Percentiles rank a stretch among this genome's conserved stretches.
Evolutionary conservation across 2,113 vertebrate species (phyloP).

Genomic region (Spea multiplicata): DNA sequence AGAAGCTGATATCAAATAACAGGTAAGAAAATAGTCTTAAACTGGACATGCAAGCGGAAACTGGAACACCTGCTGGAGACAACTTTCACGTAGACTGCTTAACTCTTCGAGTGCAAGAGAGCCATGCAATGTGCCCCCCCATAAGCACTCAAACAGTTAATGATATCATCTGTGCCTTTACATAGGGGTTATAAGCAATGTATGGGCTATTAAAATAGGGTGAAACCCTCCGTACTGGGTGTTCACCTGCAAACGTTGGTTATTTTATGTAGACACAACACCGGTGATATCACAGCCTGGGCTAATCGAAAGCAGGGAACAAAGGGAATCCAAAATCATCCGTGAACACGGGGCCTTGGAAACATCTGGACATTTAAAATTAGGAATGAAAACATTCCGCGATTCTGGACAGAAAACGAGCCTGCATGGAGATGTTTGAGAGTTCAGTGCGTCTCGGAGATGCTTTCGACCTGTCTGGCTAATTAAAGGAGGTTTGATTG

Average conservation of each 20-base stretch:
- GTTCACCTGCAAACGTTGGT: conserved; percentile 18
- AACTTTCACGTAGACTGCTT: neutral
- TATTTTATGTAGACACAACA: conserved; percentile 29
- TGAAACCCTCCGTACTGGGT: conserved; percentile 12
- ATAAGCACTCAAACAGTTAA: too few relatives aligned
- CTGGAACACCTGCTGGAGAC: neutral
- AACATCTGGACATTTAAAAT: conserved; percentile 43
- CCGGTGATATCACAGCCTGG: neutral
- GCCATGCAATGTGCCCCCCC: too few relatives aligned
- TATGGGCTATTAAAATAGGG: neutral
- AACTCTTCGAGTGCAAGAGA: neutral
- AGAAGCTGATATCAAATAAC: conserved; percentile 3
- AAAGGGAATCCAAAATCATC: conserved; percentile 23
- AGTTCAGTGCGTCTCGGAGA: neutral
- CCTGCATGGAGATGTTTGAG: conserved; percentile 2
- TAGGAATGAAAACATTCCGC: conserved; percentile 41
- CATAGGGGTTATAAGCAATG: too few relatives aligned
- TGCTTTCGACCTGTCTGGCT: conserved; percentile 8
- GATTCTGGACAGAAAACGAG: conserved; percentile 21
- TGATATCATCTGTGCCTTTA: too few relatives aligned
- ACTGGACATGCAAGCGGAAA: neutral
- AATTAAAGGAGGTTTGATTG: conserved; percentile 32
- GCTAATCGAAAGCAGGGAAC: conserved; percentile 20
- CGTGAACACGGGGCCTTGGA: conserved; percentile 32
- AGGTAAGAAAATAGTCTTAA: neutral